phyloP scores from a whole-genome alignment of 2,888 invertebrate species.

The Agonopterix subpropinquella region DNA sequence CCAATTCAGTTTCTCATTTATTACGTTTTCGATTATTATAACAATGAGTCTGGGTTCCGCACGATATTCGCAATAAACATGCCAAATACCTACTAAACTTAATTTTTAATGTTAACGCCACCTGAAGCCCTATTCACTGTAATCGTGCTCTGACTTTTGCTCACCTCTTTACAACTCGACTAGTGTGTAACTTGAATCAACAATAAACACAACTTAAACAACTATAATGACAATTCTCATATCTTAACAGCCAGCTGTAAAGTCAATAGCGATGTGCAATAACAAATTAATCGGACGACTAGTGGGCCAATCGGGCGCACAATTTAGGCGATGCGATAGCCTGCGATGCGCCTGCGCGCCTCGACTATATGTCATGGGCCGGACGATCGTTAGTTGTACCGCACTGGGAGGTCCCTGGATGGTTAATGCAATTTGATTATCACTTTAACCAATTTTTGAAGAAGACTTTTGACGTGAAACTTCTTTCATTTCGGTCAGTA shows the following conservation, averaged over 20 bases:
- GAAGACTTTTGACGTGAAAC: neutral
- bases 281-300: conserved; percentile 14
- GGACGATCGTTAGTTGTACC: conserved; percentile 15
- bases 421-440: conserved; percentile 11
- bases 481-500: neutral
- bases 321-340: conserved; percentile 18
- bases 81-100: too few relatives aligned
- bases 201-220: neutral
- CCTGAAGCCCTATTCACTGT: too few relatives aligned
- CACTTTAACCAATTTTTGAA: neutral
- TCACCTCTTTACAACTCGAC: too few relatives aligned
- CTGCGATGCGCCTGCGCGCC: conserved; percentile 9
- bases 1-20: too few relatives aligned
- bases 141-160: too few relatives aligned
- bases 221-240: conserved; percentile 7
- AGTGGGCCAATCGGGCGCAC: conserved; percentile 13
- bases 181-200: neutral
- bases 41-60: too few relatives aligned
- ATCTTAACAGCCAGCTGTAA: conserved; percentile 9
- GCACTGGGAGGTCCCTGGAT: conserved; percentile 21
- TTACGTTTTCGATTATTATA: too few relatives aligned
- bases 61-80: too few relatives aligned
- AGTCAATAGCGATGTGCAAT: conserved; percentile 11
- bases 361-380: conserved; percentile 15
- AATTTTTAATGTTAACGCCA: too few relatives aligned